These are phyloP conservation scores for Sitodiplosis mosellana DNA, from an alignment of 1,140 invertebrate species.

Conservation along the genomic window DNA sequence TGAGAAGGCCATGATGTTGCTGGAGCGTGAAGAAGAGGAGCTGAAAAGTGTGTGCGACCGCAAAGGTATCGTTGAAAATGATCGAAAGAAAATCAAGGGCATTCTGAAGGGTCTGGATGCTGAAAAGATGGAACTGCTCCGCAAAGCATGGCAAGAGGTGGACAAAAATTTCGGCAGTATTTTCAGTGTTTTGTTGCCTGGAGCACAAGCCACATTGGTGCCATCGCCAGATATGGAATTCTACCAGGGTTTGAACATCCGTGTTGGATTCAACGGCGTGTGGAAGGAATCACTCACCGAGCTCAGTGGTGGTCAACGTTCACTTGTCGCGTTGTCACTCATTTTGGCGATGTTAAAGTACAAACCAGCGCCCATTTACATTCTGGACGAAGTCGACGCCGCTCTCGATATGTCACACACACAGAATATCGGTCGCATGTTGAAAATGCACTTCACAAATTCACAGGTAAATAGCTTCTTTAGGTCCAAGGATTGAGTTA, in stretches of 20 bases:
- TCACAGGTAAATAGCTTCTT: conserved; percentile 51
- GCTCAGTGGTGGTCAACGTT: conserved; percentile 91
- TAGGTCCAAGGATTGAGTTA: background rate
- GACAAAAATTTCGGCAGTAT: conserved; percentile 93
- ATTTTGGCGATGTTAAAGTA: conserved; percentile 93
- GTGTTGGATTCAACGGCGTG: conserved; percentile 78
- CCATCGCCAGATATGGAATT: conserved; percentile 51
- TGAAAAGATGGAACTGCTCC: conserved; percentile 67
- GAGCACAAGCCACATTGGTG: conserved; percentile 67
- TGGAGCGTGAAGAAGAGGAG: conserved; percentile 73
- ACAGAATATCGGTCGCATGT: conserved; percentile 95
- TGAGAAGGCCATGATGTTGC: conserved; percentile 65
- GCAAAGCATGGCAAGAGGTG: conserved; percentile 65
- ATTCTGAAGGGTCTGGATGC: conserved; percentile 78
- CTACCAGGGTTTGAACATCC: conserved; percentile 77
- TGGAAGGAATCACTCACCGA: conserved; percentile 96
- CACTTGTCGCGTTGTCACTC: conserved; percentile 88
- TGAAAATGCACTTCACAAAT: conserved; percentile 82
- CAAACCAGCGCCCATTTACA: conserved; percentile 96
- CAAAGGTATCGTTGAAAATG: conserved; percentile 67
- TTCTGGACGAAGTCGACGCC: conserved; percentile 97
- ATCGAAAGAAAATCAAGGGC: conserved; percentile 62
- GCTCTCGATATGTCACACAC: conserved; percentile 96
- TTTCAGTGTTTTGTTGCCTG: conserved; percentile 78
- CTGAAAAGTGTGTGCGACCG: conserved; percentile 66